These are phyloP conservation scores for Semnopithecus entellus DNA, from an alignment of 2,113 vertebrate species.

Conservation along the genomic window DNA sequence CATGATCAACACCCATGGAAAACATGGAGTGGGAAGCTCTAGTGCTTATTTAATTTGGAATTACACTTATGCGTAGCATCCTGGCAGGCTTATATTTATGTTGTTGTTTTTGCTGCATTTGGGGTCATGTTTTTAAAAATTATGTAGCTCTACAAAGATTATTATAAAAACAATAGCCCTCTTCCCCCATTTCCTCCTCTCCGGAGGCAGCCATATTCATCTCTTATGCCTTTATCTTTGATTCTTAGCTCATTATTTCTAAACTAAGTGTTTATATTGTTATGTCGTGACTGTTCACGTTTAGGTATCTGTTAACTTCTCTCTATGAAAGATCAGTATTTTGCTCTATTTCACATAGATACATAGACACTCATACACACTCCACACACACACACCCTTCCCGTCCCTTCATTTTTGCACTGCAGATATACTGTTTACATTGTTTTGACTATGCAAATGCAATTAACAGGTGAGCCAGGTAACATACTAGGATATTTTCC, in stretches of 20 bases:
- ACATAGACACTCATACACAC: neutral
- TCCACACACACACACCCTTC: neutral
- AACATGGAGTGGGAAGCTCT: neutral
- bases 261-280: neutral
- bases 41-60: constrained; percentile 38
- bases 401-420: neutral
- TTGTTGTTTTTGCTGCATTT: neutral
- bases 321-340: neutral
- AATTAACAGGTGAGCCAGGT: neutral
- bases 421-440: neutral
- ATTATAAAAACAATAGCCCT: neutral
- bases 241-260: neutral
- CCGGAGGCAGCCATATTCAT: neutral
- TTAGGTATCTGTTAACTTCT: neutral
- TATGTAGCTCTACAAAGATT: neutral
- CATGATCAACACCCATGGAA: constrained; percentile 16
- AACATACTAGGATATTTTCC: neutral
- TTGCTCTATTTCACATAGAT: neutral
- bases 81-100: neutral
- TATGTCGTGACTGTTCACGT: neutral
- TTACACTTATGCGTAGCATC: neutral
- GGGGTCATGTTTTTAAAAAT: constrained; percentile 7
- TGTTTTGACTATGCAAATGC: neutral
- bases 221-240: neutral
- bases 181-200: neutral